Evolutionary conservation across 2,888 invertebrate genomes (phyloP).

Genomic region (Cyclophora punctaria): DNA sequence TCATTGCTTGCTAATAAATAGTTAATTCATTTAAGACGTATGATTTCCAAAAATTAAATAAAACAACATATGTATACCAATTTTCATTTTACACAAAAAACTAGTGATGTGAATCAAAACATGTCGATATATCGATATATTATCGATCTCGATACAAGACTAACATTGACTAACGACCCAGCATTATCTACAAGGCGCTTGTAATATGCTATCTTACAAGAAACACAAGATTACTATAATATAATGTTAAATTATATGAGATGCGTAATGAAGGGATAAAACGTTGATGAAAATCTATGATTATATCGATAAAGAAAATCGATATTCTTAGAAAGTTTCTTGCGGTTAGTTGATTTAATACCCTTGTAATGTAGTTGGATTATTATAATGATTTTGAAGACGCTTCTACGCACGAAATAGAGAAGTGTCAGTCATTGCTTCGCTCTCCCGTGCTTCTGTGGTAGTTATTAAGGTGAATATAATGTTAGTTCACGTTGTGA

Average conservation of each 20-base stretch:
- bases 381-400: neutral
- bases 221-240: slow-evolving; percentile 9
- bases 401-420: no score
- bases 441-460: no score
- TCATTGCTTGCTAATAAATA: no score
- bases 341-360: neutral
- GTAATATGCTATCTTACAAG: slow-evolving; percentile 12
- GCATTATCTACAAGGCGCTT: slow-evolving; percentile 12
- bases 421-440: no score
- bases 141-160: slow-evolving; percentile 9
- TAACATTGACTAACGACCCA: slow-evolving; percentile 2
- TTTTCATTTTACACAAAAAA: slow-evolving; percentile 5
- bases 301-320: neutral
- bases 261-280: neutral
- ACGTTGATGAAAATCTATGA: neutral
- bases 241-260: neutral
- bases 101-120: slow-evolving; percentile 25
- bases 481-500: no score
- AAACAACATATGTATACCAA: no score
- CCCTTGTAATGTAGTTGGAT: neutral
- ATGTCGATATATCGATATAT: slow-evolving; percentile 16
- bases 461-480: no score
- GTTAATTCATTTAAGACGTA: no score
- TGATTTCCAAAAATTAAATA: no score
- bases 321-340: neutral